Evolutionary conservation across 2,888 invertebrate genomes (phyloP), one percentile per base, ranked within the genome.

Genomic region (Leptinotarsa juncta): DNA sequence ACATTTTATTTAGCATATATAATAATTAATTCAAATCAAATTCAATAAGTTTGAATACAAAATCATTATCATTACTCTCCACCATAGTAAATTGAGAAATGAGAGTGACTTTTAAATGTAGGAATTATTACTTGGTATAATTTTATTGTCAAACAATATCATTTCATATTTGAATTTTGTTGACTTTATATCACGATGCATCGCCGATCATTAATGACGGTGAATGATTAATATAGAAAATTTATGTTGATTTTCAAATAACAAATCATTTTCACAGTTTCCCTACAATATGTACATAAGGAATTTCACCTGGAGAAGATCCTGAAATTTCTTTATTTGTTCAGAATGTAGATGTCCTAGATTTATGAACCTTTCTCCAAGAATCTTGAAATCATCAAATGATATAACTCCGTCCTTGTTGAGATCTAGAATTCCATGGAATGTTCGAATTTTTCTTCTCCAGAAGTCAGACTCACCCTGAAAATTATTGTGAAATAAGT

Each of bases 361-460:
- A 77, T 93, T 90, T 73, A 92, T 92, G 87, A 96, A 96, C 83
- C 95, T 89, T 80, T 94, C 92, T 0, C 92, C 92, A 81, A 96
- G 89, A 65, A 95, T 90, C 84, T 90, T 90, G 87, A 95, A 95
- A 86, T 96, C 96, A 83, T 95, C 95, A 86, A 90, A 95, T 1
- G 95, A 94, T 83, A 96, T 92, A 78, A 96, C 93, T 0, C 96
- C 95, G 82, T 96, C 96, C 85, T 94, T 95, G 88, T 96, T 95
- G 0, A 96, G 91, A 86, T 96, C 96, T 79, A 96, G 88, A 76
- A 95, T 93, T 81, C 92, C 92, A 88, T 96, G 96, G 72, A 96
- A 91, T 0, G 95, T 95, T 50, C 95, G 92, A 93, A 96, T 95
- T 89, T 96, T 96, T 83, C 94, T 91, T 49, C 95, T 91, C 95